Evolutionary conservation across 2,113 vertebrate species (phyloP).

Genomic region (Strigops habroptila): DNA sequence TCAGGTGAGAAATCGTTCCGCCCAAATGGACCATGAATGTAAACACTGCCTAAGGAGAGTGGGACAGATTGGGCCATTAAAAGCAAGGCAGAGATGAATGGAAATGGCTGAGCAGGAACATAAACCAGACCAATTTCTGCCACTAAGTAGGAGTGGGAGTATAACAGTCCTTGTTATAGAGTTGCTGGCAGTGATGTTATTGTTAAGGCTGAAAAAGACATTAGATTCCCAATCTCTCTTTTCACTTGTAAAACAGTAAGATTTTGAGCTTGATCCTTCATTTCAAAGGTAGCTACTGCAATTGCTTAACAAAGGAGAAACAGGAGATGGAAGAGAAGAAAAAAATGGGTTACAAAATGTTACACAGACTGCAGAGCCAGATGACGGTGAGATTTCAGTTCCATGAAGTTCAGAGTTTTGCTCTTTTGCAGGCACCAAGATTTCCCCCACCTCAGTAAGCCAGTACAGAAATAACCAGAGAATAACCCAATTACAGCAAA

Average conservation of each 20-base stretch:
- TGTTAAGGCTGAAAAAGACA: slow-evolving; percentile 65
- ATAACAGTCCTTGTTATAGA: slow-evolving; percentile 56
- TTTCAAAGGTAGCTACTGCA: slow-evolving; percentile 27
- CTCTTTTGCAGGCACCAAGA: not conserved
- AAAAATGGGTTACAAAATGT: not conserved
- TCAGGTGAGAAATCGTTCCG: slow-evolving; percentile 63
- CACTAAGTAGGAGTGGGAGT: slow-evolving; percentile 59
- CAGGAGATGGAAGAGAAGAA: not conserved
- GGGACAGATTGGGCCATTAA: slow-evolving; percentile 41
- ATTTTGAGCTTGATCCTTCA: slow-evolving; percentile 47
- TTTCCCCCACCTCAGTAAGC: not conserved
- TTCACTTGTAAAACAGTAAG: slow-evolving; percentile 51
- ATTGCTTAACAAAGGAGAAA: slow-evolving; percentile 2
- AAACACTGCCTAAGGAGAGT: slow-evolving; percentile 41
- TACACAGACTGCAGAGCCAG: not conserved
- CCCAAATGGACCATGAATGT: slow-evolving; percentile 42
- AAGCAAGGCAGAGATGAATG: slow-evolving; percentile 55
- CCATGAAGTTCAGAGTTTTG: not conserved
- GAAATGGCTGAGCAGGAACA: slow-evolving; percentile 61
- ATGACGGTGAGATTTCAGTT: not conserved
- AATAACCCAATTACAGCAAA: not conserved
- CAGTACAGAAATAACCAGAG: not conserved
- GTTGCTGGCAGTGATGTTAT: slow-evolving; percentile 53
- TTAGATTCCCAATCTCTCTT: slow-evolving; percentile 47
- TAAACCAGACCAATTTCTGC: slow-evolving; percentile 61